These are phyloP conservation scores for Melanerpes formicivorus DNA, from an alignment of 2,113 vertebrate genomes.

Conservation along the genomic window DNA sequence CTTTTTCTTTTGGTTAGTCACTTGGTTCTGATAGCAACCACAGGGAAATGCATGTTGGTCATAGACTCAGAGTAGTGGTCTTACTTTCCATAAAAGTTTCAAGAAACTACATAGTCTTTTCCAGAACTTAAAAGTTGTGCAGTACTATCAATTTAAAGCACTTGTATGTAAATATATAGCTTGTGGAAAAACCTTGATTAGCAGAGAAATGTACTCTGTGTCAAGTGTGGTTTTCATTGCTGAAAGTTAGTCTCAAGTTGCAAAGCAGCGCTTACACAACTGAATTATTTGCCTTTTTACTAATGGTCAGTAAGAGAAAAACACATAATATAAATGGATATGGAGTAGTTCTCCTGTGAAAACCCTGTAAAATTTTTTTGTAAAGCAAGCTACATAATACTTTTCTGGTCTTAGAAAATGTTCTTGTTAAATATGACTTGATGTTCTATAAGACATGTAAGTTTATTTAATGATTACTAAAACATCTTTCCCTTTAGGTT, in stretches of 20 bases:
- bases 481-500: constrained; percentile 77
- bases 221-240: neutral
- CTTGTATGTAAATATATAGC: neutral
- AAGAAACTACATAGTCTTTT: neutral
- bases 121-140: neutral
- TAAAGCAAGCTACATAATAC: neutral
- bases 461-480: neutral
- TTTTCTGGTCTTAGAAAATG: neutral
- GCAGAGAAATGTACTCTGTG: neutral
- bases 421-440: neutral
- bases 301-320: neutral
- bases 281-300: neutral
- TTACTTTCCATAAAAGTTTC: neutral
- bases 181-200: neutral
- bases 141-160: neutral
- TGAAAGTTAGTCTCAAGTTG: neutral
- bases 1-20: neutral
- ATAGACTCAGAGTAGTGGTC: neutral
- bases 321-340: neutral
- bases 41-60: neutral
- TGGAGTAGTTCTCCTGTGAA: neutral
- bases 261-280: neutral
- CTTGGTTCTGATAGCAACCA: neutral
- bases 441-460: neutral
- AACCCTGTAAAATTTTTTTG: neutral